Percentiles rank a stretch among this genome's conserved stretches.
These are phyloP conservation scores for Pygoscelis antarcticus DNA, from an alignment of 2,113 vertebrate species.

Conservation along the genomic window DNA sequence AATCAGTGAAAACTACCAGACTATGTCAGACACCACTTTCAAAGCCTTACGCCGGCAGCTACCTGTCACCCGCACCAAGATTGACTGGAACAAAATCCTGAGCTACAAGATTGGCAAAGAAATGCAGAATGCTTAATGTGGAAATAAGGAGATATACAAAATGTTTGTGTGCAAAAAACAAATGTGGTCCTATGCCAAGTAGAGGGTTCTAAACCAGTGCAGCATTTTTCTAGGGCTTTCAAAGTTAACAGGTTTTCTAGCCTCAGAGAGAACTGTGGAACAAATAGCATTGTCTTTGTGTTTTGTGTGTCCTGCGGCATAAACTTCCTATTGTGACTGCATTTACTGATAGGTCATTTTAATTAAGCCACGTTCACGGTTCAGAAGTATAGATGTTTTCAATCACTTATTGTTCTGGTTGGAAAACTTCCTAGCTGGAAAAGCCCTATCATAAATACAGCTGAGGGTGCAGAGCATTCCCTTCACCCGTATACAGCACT, in stretches of 20 bases:
- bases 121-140: constrained; percentile 88
- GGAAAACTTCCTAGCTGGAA: constrained; percentile 73
- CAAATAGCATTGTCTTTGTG: constrained; percentile 69
- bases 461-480: constrained; percentile 20
- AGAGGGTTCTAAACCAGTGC: constrained; percentile 74
- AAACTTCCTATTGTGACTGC: constrained; percentile 64
- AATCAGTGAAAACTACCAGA: constrained; percentile 95
- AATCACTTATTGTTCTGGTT: constrained; percentile 47
- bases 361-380: constrained; percentile 48
- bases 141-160: constrained; percentile 18
- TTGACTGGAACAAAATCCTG: constrained; percentile 99
- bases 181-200: constrained; percentile 74
- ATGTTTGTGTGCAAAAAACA: constrained; percentile 51
- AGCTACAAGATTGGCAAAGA: constrained; percentile 99
- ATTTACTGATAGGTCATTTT: constrained; percentile 52
- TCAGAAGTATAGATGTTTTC: constrained; percentile 17
- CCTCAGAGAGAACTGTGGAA: constrained; percentile 69
- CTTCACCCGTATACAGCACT: constrained; percentile 17
- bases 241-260: constrained; percentile 78
- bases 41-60: constrained; percentile 95
- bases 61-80: constrained; percentile 96
- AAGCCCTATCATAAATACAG: constrained; percentile 28
- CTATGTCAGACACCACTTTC: constrained; percentile 97
- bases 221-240: constrained; percentile 80
- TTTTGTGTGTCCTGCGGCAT: constrained; percentile 68